phyloP scores from a whole-genome alignment of 2,888 invertebrate species.

The Acronicta leporina region DNA sequence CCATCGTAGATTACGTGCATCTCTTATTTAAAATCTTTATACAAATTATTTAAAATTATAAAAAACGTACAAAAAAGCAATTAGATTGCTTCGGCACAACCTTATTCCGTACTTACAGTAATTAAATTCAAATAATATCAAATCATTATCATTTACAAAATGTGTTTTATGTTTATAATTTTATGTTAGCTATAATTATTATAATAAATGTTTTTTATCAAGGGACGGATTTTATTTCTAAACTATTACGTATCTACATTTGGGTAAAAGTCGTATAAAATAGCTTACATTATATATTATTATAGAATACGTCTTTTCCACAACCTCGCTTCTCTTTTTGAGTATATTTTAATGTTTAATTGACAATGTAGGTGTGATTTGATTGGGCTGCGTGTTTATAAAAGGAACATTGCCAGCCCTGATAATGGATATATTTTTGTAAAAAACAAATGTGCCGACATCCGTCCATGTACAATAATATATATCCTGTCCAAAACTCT shows the following conservation, averaged over 20 bases:
- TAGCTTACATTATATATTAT: constrained; percentile 38
- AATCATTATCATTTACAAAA: constrained; percentile 60
- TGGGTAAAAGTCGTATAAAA: constrained; percentile 72
- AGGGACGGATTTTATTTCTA: constrained; percentile 73
- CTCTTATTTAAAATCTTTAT: constrained; percentile 43
- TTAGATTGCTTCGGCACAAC: constrained; percentile 83
- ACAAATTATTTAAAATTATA: constrained; percentile 48
- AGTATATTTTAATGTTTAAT: constrained; percentile 31
- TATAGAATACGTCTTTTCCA: constrained; percentile 35
- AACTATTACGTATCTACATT: constrained; percentile 78
- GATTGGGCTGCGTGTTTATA: constrained; percentile 13
- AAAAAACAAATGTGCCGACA: too few relatives aligned
- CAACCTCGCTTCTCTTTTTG: constrained; percentile 31
- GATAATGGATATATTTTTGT: too few relatives aligned
- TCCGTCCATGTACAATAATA: too few relatives aligned
- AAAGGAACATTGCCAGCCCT: neutral
- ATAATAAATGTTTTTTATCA: constrained; percentile 57
- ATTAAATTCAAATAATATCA: constrained; percentile 47
- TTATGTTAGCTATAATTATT: constrained; percentile 63
- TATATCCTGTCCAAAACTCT: too few relatives aligned
- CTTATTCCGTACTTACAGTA: constrained; percentile 66
- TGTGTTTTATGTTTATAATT: constrained; percentile 56
- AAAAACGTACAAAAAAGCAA: constrained; percentile 72
- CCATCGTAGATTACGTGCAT: constrained; percentile 33
- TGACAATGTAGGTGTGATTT: constrained; percentile 21